Conservation (phyloP, 2,113 vertebrate species). For the Loxodonta africana region DNA sequence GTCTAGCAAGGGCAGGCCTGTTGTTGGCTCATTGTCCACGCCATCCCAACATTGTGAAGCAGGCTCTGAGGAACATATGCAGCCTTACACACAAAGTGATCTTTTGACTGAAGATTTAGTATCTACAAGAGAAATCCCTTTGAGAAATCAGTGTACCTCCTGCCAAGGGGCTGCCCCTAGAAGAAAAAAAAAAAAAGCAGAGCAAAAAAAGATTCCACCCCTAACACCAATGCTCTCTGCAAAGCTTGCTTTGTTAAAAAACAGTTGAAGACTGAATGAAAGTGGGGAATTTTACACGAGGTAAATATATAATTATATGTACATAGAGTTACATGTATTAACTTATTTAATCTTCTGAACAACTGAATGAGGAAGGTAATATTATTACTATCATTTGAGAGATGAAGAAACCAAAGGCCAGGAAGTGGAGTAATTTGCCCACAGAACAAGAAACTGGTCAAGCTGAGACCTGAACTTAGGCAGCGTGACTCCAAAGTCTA, state of each 20-base stretch:
- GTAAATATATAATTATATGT: neutral
- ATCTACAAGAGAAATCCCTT: neutral
- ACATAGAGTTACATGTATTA: neutral
- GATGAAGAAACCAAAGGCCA: neutral
- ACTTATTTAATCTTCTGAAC: neutral
- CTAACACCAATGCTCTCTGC: neutral
- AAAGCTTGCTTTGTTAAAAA: constrained; percentile 25
- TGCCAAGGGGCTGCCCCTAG: neutral
- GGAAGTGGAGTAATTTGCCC: neutral
- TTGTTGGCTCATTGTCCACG: neutral
- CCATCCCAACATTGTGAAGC: neutral
- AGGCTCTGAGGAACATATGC: neutral
- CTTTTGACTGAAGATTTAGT: neutral
- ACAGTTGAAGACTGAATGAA: neutral
- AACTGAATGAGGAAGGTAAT: neutral
- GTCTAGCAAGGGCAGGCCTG: neutral
- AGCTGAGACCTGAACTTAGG: too few relatives aligned
- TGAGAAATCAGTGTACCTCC: neutral
- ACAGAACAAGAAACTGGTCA: too few relatives aligned
- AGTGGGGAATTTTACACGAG: neutral
- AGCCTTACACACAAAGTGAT: neutral
- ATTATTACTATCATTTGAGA: neutral
- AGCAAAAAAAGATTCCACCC: neutral
- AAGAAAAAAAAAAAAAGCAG: neutral
- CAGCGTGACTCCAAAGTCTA: too few relatives aligned